Evolutionary conservation across 2,113 vertebrate genomes (phyloP).

Genomic region (Bambusicola thoracicus): DNA sequence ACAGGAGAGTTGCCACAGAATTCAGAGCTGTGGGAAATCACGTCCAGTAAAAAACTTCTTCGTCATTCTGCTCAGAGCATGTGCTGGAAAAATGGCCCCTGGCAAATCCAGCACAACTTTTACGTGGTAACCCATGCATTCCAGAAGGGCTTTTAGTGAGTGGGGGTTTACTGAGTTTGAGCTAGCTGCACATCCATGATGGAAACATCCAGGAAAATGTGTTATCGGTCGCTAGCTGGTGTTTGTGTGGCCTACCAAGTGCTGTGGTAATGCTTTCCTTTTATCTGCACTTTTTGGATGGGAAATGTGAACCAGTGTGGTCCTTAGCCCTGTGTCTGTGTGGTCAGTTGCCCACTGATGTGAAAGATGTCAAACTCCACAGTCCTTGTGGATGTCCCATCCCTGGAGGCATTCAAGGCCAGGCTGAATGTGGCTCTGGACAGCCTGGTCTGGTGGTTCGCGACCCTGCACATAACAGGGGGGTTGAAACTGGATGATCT

Average conservation of each 20-base stretch:
- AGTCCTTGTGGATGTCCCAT: background rate
- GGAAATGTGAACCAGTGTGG: background rate
- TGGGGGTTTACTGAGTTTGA: background rate
- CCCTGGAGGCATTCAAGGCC: too few species aligned
- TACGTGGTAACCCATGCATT: fast-evolving
- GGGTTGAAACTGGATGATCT: too few species aligned
- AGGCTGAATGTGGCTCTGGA: too few species aligned
- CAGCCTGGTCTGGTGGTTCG: too few species aligned
- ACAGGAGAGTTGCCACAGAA: background rate
- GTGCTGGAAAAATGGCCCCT: background rate
- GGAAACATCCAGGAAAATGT: background rate
- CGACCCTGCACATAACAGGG: too few species aligned
- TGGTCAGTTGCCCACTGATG: background rate
- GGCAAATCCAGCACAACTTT: background rate
- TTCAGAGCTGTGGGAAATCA: background rate
- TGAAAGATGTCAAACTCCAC: background rate
- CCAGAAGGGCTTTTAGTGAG: background rate
- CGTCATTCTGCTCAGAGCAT: background rate
- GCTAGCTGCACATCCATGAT: background rate
- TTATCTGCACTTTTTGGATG: background rate
- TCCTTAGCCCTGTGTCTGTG: fast-evolving
- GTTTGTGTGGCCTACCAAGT: background rate
- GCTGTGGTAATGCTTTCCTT: background rate
- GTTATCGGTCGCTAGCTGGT: background rate
- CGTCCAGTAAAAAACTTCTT: background rate